phyloP scores from a whole-genome alignment of 2,113 vertebrate species.

The Mormyrus iriodes region DNA sequence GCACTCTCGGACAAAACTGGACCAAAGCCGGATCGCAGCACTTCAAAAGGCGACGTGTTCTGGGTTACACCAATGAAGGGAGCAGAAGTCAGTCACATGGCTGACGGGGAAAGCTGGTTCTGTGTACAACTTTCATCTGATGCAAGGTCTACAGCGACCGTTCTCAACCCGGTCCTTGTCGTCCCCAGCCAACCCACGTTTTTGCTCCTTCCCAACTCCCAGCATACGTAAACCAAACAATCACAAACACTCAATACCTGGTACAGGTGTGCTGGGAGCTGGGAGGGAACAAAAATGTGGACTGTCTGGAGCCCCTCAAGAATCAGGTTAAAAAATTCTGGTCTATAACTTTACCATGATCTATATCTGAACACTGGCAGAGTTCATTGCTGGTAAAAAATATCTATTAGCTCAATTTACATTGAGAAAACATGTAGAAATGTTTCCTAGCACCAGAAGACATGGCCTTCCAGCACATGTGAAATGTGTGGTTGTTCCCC shows the following conservation, averaged over 20 bases:
- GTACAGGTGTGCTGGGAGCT: neutral
- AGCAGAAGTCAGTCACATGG: neutral
- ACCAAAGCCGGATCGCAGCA: neutral
- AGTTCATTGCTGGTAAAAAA: neutral
- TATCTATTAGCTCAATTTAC: neutral
- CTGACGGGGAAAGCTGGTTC: neutral
- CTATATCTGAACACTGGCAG: neutral
- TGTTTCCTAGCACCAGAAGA: neutral
- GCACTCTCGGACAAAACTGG: neutral
- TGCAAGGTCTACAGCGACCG: neutral
- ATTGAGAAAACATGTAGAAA: neutral
- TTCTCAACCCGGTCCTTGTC: neutral
- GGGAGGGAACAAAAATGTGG: neutral
- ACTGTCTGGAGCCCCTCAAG: neutral
- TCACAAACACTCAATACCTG: neutral
- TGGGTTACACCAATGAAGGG: neutral
- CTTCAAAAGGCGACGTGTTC: neutral
- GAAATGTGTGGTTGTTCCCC: neutral
- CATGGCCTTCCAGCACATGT: neutral
- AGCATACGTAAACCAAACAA: neutral
- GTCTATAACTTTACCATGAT: neutral
- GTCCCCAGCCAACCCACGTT: neutral
- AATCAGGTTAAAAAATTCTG: neutral
- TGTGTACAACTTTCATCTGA: neutral
- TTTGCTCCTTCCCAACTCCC: neutral